These are phyloP conservation scores for Glossosoma conforme DNA, from an alignment of 1,140 invertebrate species.

Conservation along the genomic window DNA sequence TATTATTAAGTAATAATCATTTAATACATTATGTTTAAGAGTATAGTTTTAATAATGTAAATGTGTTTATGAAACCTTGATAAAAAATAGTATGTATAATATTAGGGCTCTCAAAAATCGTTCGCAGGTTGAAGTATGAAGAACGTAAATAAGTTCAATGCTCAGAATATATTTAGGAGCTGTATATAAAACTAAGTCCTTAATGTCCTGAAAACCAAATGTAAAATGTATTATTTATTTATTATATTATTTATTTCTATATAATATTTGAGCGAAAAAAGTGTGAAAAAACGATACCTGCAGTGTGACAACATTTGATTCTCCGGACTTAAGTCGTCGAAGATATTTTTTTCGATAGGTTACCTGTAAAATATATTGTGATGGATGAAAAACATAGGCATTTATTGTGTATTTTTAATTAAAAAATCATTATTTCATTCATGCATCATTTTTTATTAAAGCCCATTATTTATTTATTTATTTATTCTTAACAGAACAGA, in stretches of 20 bases:
- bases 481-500: too few species aligned
- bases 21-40: background rate
- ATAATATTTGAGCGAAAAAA: background rate
- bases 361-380: slow-evolving; percentile 51
- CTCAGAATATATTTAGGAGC: slow-evolving; percentile 49
- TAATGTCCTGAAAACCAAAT: slow-evolving; percentile 47
- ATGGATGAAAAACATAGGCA: too few species aligned
- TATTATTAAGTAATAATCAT: background rate
- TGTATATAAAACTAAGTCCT: slow-evolving; percentile 59
- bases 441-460: too few species aligned
- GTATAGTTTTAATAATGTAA: too few species aligned
- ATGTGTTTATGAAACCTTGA: slow-evolving; percentile 48
- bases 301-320: slow-evolving; percentile 53
- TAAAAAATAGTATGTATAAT: slow-evolving; percentile 57
- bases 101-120: slow-evolving; percentile 57
- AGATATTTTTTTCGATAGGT: slow-evolving; percentile 53
- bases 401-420: too few species aligned
- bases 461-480: too few species aligned
- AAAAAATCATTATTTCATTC: too few species aligned
- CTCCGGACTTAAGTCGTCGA: slow-evolving; percentile 48
- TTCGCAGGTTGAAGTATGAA: slow-evolving; percentile 55
- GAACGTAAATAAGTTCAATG: slow-evolving; percentile 52
- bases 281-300: slow-evolving; percentile 41
- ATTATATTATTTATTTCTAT: background rate
- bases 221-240: slow-evolving; percentile 1